These are phyloP conservation scores for Tetrax tetrax DNA, from an alignment of 2,113 vertebrate species.

Conservation along the genomic window DNA sequence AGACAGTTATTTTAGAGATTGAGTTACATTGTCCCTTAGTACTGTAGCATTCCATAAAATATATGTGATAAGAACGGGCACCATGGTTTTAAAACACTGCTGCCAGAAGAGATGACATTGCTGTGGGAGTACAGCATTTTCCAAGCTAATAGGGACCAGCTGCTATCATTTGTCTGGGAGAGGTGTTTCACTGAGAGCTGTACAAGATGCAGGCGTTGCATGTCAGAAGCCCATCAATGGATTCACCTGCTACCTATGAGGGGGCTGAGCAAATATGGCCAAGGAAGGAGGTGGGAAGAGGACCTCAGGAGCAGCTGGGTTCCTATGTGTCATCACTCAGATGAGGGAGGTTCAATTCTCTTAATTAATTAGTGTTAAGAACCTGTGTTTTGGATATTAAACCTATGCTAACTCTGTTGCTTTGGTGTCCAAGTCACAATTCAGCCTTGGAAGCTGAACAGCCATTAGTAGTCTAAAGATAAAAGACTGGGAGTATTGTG, in stretches of 20 bases:
- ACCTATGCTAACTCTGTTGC: background rate
- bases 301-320: background rate
- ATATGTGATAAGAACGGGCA: background rate
- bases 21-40: background rate
- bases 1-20: background rate
- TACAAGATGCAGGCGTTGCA: fast-evolving
- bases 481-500: background rate
- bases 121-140: background rate
- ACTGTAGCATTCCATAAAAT: background rate
- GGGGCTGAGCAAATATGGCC: background rate
- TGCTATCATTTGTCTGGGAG: background rate
- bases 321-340: fast-evolving
- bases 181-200: background rate
- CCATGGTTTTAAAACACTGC: background rate
- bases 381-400: background rate
- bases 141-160: background rate
- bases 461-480: background rate
- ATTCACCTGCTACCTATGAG: fast-evolving
- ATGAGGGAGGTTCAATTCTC: background rate
- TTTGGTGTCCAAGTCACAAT: background rate
- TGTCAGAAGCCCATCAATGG: background rate
- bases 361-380: background rate
- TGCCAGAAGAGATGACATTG: background rate
- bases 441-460: background rate
- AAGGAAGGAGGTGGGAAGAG: fast-evolving